phyloP scores from a whole-genome alignment of 2,888 invertebrate genomes.

The Gisinianus flammeolus region DNA sequence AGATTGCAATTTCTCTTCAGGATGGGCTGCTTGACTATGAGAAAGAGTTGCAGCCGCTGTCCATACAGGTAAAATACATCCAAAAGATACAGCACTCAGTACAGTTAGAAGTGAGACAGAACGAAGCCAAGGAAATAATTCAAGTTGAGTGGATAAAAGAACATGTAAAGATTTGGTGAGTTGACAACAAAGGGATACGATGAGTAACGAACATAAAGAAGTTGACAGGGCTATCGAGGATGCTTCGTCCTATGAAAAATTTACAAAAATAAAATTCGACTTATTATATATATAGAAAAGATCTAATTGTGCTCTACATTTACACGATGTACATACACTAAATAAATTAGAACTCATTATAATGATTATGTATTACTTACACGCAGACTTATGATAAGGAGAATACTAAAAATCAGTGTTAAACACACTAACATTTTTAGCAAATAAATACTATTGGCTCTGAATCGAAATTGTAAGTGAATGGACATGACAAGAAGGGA shows the following conservation, averaged over 20 bases:
- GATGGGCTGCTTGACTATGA: constrained; percentile 28
- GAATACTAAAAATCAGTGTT: constrained; percentile 43
- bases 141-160: constrained; percentile 45
- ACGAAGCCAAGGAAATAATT: constrained; percentile 52
- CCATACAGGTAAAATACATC: constrained; percentile 52
- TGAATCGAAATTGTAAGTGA: constrained; percentile 41
- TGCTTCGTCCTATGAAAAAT: constrained; percentile 40
- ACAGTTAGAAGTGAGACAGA: constrained; percentile 53
- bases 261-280: neutral
- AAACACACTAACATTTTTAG: constrained; percentile 46
- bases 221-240: constrained; percentile 46
- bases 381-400: constrained; percentile 44
- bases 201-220: constrained; percentile 44
- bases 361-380: constrained; percentile 34
- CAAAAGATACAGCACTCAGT: constrained; percentile 50
- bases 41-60: constrained; percentile 49
- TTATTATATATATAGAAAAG: neutral
- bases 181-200: constrained; percentile 50
- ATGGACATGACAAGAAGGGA: constrained; percentile 42
- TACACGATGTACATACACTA: neutral
- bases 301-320: neutral
- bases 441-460: constrained; percentile 39
- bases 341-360: neutral
- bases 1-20: constrained; percentile 37
- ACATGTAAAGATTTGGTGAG: constrained; percentile 49